These are phyloP conservation scores for Notospermus geniculatus DNA, from an alignment of 1,140 invertebrate species.

Conservation along the genomic window DNA sequence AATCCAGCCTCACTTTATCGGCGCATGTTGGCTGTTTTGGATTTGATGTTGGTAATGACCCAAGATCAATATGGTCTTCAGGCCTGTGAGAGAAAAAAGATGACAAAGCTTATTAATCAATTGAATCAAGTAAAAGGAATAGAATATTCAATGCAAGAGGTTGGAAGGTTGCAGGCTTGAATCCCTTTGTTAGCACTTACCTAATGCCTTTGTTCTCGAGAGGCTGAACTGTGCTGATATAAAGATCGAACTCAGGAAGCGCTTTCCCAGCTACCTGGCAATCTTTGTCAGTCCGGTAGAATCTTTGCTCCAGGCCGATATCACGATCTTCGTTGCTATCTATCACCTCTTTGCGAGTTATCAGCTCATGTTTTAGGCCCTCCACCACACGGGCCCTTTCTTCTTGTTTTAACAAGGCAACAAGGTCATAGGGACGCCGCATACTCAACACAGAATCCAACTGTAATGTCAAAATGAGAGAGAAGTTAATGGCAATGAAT, in stretches of 20 bases:
- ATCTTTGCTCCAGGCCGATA: conserved; percentile 65
- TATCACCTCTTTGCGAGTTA: conserved; percentile 65
- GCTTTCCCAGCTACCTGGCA: conserved; percentile 67
- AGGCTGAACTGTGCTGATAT: conserved; percentile 63
- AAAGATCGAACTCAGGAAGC: conserved; percentile 69
- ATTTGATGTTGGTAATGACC: conserved; percentile 24
- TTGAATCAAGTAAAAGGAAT: too few relatives aligned
- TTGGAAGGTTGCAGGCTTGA: too few relatives aligned
- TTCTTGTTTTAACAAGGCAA: conserved; percentile 80
- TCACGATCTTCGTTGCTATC: conserved; percentile 66
- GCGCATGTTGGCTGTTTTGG: conserved; percentile 65
- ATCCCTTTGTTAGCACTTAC: too few relatives aligned
- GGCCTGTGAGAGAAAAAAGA: conserved; percentile 37
- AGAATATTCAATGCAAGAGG: too few relatives aligned
- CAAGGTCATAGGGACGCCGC: conserved; percentile 73
- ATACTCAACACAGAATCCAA: conserved; percentile 75
- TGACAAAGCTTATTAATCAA: too few relatives aligned
- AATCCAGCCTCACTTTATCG: conserved; percentile 65
- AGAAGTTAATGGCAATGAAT: too few relatives aligned
- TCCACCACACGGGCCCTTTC: conserved; percentile 65
- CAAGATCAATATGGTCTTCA: conserved; percentile 49
- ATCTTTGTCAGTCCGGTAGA: conserved; percentile 67
- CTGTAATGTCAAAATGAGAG: conserved; percentile 42
- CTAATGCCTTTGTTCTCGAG: conserved; percentile 55
- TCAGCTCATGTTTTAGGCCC: conserved; percentile 66